These are phyloP conservation scores for Aurelia sp. DNA, from an alignment of 30 jellyfish, hydroid and myxozoan species.

Conservation along the genomic window DNA sequence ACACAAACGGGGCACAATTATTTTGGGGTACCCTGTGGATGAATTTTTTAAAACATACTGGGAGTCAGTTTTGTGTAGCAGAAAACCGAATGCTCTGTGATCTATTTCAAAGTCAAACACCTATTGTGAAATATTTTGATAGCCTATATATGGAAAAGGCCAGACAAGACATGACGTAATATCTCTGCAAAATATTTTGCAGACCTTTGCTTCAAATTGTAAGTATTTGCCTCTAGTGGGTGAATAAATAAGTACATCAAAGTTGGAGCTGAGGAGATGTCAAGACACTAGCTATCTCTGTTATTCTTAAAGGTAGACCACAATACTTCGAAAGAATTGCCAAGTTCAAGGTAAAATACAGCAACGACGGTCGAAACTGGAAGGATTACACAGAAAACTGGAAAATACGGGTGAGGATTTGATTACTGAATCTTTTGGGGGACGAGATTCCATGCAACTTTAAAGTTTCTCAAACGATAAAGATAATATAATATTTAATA, in stretches of 20 bases:
- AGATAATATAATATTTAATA: background rate
- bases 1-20: too few species aligned
- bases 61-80: background rate
- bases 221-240: too few species aligned
- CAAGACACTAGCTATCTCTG: too few species aligned
- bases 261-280: too few species aligned
- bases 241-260: too few species aligned
- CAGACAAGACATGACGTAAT: too few species aligned
- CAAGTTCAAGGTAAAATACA: constrained; percentile 80
- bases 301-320: constrained; percentile 60
- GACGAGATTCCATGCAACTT: background rate
- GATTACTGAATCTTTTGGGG: background rate
- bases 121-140: too few species aligned
- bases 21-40: too few species aligned
- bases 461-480: too few species aligned
- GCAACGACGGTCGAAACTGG: constrained; percentile 76
- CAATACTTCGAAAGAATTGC: constrained; percentile 77
- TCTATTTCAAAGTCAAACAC: too few species aligned
- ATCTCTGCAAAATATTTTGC: background rate
- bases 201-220: background rate
- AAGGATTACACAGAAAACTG: constrained; percentile 53
- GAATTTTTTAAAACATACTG: background rate
- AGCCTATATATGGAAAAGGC: too few species aligned
- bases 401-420: constrained; percentile 26
- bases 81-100: background rate